Conservation (phyloP, 2,797 vertebrate species). For the Gallirallus australis region DNA sequence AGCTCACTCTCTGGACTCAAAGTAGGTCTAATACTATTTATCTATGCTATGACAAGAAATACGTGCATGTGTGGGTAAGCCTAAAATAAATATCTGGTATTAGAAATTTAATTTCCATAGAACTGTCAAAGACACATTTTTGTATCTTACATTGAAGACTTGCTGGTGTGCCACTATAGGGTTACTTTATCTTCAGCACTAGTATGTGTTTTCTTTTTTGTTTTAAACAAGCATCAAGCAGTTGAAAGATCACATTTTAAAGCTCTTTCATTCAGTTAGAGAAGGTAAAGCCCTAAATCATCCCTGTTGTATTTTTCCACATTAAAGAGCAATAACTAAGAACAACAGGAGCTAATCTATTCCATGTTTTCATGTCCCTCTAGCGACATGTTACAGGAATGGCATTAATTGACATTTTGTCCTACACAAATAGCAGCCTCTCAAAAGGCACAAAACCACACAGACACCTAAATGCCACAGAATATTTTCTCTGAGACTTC, state of each 20-base stretch:
- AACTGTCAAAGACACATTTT: background rate
- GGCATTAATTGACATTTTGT: constrained; percentile 1
- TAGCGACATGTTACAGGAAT: background rate
- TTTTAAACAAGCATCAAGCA: background rate
- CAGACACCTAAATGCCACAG: background rate
- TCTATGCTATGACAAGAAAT: background rate
- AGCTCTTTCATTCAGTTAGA: background rate
- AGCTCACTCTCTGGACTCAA: background rate
- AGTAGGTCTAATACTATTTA: background rate
- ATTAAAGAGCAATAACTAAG: constrained; percentile 15
- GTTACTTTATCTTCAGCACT: background rate
- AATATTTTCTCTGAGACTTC: background rate
- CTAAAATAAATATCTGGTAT: background rate
- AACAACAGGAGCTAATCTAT: constrained; percentile 22
- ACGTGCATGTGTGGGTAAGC: background rate
- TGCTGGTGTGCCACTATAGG: background rate
- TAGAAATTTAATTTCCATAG: background rate
- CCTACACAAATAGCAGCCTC: background rate
- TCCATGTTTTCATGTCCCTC: constrained; percentile 13
- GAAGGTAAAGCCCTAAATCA: background rate
- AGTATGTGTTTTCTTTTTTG: background rate
- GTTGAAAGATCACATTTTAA: background rate
- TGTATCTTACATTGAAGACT: background rate
- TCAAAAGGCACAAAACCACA: background rate
- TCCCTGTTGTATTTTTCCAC: background rate